phyloP scores from a whole-genome alignment of 2,888 invertebrate species.

The Biston stratarius region DNA sequence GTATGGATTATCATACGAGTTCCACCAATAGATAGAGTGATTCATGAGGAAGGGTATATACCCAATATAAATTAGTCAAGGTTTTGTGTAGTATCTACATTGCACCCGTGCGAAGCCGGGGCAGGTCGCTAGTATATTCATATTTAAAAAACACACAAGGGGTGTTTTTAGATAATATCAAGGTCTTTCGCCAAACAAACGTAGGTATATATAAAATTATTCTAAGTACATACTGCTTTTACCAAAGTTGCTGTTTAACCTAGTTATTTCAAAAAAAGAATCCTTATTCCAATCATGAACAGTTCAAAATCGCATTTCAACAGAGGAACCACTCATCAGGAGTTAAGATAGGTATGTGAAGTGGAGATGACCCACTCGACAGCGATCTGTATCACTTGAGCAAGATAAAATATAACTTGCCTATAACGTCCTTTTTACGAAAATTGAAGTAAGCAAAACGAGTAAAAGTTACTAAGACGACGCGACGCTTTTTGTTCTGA shows the following conservation, averaged over 20 bases:
- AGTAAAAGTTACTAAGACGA: background rate
- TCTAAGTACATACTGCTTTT: background rate
- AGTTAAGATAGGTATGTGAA: slow-evolving; percentile 24
- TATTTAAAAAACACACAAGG: too few relatives aligned
- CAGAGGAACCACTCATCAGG: background rate
- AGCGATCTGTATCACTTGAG: slow-evolving; percentile 19
- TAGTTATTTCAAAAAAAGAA: background rate
- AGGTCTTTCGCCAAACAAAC: too few relatives aligned
- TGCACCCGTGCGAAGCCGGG: too few relatives aligned
- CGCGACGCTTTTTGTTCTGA: background rate
- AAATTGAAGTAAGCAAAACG: slow-evolving; percentile 13
- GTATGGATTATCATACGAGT: too few relatives aligned
- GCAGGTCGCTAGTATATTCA: too few relatives aligned
- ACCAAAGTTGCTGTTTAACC: background rate
- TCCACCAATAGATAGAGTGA: too few relatives aligned
- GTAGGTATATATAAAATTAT: background rate
- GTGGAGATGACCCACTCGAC: slow-evolving; percentile 25
- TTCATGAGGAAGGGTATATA: too few relatives aligned
- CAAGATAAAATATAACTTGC: slow-evolving; percentile 15
- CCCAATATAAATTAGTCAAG: too few relatives aligned
- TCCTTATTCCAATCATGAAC: background rate
- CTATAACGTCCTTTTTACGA: slow-evolving; percentile 8
- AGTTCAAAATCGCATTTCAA: background rate
- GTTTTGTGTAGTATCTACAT: too few relatives aligned
- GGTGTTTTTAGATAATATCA: too few relatives aligned